Evolutionary conservation across 2,797 vertebrate genomes (phyloP).

Genomic region (Oryzias sinensis): DNA sequence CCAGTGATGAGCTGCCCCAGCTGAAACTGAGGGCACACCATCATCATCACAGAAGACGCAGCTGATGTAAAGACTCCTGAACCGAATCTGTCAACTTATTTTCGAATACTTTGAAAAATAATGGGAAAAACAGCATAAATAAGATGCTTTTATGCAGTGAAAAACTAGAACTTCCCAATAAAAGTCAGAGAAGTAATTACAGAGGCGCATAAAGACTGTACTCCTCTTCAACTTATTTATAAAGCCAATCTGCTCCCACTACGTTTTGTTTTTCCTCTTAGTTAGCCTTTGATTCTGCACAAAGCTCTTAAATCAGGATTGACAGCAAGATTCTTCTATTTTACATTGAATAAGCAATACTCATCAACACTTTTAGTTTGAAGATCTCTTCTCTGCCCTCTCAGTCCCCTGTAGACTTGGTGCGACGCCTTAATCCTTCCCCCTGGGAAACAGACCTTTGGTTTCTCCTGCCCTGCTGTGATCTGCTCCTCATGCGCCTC

Average conservation of each 20-base stretch:
- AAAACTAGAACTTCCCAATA: no score
- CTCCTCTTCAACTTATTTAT: background rate
- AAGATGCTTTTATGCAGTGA: no score
- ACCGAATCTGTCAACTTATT: no score
- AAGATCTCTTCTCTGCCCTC: conserved; percentile 47
- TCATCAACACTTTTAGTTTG: conserved; percentile 52
- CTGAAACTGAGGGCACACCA: no score
- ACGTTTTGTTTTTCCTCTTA: background rate
- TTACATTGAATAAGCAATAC: conserved; percentile 16
- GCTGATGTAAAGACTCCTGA: no score
- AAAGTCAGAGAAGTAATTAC: background rate
- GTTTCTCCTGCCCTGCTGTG: conserved; percentile 42
- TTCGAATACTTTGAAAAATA: no score
- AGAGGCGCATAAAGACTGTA: background rate
- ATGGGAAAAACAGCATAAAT: no score
- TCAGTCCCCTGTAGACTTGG: conserved; percentile 33
- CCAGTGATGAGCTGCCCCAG: no score
- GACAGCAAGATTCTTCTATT: conserved; percentile 7
- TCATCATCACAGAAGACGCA: no score
- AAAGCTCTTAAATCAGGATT: conserved; percentile 23
- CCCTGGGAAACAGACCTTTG: conserved; percentile 47
- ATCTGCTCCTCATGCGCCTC: conserved; percentile 35
- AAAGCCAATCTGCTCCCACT: conserved; percentile 13
- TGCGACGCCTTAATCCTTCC: conserved; percentile 49
- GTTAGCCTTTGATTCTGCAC: background rate